Percentiles rank a stretch among this genome's conserved stretches.
These are phyloP conservation scores for Discoglossus pictus DNA, from an alignment of 2,797 vertebrate species.

Conservation along the genomic window DNA sequence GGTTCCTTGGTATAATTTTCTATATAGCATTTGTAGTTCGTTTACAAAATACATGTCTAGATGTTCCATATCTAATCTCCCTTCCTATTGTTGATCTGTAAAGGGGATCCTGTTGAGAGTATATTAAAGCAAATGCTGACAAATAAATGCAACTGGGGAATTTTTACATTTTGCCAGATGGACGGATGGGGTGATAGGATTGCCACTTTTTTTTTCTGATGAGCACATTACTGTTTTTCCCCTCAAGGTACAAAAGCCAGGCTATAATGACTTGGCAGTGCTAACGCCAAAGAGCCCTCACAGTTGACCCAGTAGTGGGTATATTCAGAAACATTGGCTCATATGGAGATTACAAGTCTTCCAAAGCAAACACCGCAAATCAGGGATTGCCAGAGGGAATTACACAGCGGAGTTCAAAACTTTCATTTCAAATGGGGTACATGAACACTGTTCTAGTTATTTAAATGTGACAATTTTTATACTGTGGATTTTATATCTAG, in stretches of 20 bases:
- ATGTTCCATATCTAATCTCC: too few relatives aligned
- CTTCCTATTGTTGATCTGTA: too few relatives aligned
- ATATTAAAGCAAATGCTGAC: conserved; percentile 30
- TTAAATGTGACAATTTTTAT: background rate
- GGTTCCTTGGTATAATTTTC: too few relatives aligned
- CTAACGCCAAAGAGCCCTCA: conserved; percentile 48
- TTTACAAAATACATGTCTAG: too few relatives aligned
- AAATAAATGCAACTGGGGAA: conserved; percentile 52
- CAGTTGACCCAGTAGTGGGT: conserved; percentile 52
- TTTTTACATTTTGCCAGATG: conserved; percentile 57
- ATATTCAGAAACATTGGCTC: conserved; percentile 53
- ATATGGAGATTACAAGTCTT: conserved; percentile 44
- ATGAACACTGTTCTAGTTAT: background rate
- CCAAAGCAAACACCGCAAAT: conserved; percentile 43
- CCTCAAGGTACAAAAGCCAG: conserved; percentile 56
- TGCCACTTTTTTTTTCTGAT: conserved; percentile 50
- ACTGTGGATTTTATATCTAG: too few relatives aligned
- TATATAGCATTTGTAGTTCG: too few relatives aligned
- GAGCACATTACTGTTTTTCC: conserved; percentile 53
- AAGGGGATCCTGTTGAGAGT: background rate
- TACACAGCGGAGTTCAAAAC: conserved; percentile 19
- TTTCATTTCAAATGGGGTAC: conserved; percentile 19
- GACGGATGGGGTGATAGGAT: conserved; percentile 48
- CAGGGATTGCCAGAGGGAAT: conserved; percentile 39
- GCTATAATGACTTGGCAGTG: conserved; percentile 59